phyloP scores from a whole-genome alignment of 2,797 vertebrate species.

The Lateolabrax maculatus region DNA sequence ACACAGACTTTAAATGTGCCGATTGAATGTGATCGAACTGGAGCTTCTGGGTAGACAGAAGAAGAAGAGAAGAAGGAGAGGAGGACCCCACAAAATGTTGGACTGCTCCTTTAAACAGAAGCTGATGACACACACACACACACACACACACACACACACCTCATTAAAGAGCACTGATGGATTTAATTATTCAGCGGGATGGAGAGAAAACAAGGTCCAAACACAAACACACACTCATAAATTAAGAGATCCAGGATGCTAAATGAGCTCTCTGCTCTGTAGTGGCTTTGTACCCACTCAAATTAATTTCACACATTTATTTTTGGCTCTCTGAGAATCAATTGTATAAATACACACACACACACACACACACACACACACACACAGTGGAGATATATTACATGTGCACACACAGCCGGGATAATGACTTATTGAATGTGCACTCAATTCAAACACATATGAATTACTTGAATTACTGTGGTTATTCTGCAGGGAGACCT shows the following conservation, averaged over 20 bases:
- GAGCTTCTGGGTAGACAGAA: too few relatives aligned
- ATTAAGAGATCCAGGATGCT: not conserved
- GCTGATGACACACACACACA: not conserved
- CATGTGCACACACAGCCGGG: not conserved
- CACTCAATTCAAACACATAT: slow-evolving; percentile 3
- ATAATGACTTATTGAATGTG: not conserved
- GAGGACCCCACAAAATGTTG: too few relatives aligned
- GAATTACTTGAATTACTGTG: not conserved
- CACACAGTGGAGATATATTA: not conserved
- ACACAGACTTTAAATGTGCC: too few relatives aligned
- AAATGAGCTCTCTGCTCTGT: slow-evolving; percentile 16
- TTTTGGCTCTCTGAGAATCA: slow-evolving; percentile 30
- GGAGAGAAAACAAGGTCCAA: not conserved
- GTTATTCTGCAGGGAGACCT: too few relatives aligned
- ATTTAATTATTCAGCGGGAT: not conserved
- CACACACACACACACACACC: too few relatives aligned
- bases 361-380: not conserved
- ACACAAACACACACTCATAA: slow-evolving; percentile 8
- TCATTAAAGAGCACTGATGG: too few relatives aligned
- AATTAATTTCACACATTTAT: slow-evolving; percentile 38
- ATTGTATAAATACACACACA: not conserved
- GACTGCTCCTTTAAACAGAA: not conserved
- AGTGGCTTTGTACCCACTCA: slow-evolving; percentile 25
- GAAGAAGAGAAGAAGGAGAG: too few relatives aligned
- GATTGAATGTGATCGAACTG: too few relatives aligned